Percentiles rank a stretch among this genome's conserved stretches.
These are phyloP conservation scores for Aspidiotus destructor DNA, from an alignment of 2,888 invertebrate species.

Conservation along the genomic window DNA sequence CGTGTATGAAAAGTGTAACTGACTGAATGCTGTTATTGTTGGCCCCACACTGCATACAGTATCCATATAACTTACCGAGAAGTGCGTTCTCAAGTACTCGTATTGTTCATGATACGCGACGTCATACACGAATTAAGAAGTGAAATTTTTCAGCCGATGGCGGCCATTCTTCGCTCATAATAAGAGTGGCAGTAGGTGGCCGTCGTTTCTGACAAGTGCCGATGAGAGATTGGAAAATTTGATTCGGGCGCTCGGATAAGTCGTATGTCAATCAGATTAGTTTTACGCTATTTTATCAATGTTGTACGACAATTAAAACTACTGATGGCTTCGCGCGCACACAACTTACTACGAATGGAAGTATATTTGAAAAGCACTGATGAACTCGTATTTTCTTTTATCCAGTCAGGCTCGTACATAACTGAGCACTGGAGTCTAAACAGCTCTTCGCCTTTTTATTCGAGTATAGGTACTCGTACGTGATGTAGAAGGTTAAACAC, in stretches of 20 bases:
- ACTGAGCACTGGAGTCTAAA: too few species aligned
- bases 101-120: not conserved
- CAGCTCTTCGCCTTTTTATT: too few species aligned
- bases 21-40: conserved; percentile 4
- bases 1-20: conserved; percentile 4
- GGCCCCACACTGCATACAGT: conserved; percentile 11
- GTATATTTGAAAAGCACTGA: not conserved
- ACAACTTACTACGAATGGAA: not conserved
- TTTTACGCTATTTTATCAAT: not conserved
- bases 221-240: conserved; percentile 8
- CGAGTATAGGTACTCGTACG: too few species aligned
- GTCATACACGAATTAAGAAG: not conserved
- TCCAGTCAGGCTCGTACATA: too few species aligned
- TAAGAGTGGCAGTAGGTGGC: conserved; percentile 5
- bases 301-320: not conserved
- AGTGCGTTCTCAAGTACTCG: not conserved
- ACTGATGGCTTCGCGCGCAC: not conserved
- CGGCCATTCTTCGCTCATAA: not conserved
- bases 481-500: too few species aligned
- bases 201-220: conserved; percentile 8
- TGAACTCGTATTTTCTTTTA: too few species aligned
- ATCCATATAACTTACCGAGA: not conserved
- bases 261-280: conserved; percentile 10
- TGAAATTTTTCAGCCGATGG: conserved; percentile 13
- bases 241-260: not conserved